Evolutionary conservation across 2,888 invertebrate species (phyloP), one percentile per base, ranked within the genome.

Genomic region (Brachyptera putata): DNA sequence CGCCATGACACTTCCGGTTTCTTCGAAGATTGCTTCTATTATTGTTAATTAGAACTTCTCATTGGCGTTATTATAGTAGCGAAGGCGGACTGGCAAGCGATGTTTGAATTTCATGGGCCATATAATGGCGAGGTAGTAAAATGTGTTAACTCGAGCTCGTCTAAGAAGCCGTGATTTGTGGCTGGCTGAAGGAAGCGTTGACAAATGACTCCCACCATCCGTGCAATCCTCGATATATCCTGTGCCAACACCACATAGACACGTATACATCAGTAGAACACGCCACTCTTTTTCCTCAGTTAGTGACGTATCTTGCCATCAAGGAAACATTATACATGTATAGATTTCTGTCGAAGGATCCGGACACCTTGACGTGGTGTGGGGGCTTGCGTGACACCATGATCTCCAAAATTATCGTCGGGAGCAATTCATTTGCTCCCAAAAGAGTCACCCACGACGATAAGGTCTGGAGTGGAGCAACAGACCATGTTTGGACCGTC

Each of bases 71-170:
- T 43, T 18, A 43, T 43, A 21, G 18, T 43, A 18, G 43, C 43
- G 37, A 43, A 43, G 21, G 43, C 14, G n/a, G 39, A 14, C 43
- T 43, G 18, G 43, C 7, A 16, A 43, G 18, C 34, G 36, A 34
- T 53, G 34, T 53, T 49, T 58, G 48, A 48, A 48, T 58, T 58
- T 58, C 58, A 48, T 24, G 58, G 49, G 9, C 49, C 53, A 36
- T 30, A 36, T 53, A 50, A 11, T 53, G n/a, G n/a, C n/a, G 16
- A 18, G 22, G 53, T 36, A 21, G 53, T 53, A 36, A 50, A 21
- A 26, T 30, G 24, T 24, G 46, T 21, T 24, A 9, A 46, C 24
- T 18, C n/a, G 22, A 18, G 2, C n/a, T n/a, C n/a, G 25, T 4
- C 30, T 50, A 36, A 53, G 36, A 36, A 34, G 36, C 53, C 30